Evolutionary conservation across 1,140 invertebrate genomes (phyloP), one percentile per base, ranked within the genome.

Genomic region (Penaeus chinensis): DNA sequence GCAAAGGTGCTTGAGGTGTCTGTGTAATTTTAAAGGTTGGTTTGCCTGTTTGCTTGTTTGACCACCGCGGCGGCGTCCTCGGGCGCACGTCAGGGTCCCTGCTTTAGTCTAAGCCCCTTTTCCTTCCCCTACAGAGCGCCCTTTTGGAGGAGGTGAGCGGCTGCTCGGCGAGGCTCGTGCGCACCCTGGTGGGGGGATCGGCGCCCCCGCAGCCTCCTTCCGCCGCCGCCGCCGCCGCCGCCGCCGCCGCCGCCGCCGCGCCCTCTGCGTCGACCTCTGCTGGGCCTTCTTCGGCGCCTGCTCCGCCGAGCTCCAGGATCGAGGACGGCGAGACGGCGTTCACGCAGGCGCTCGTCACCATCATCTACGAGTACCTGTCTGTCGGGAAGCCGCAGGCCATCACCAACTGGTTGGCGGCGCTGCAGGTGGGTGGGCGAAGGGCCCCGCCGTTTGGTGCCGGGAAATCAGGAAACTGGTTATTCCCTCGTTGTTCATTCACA

Each of bases 61-160:
- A 42, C 4, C 4, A n/a, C 37, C 4, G 37, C 4, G 4, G 37
- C 37, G 37, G 54, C 54, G 54, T 54, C 54, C 54, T 0, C 54
- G 11, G 16, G 54, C 54, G 47, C 11, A 13, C 47, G 27, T 7
- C 76, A 0, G 4, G 3, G 32, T 78, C 11, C 10, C 32, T n/a
- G 22, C 47, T 0, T 27, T 13, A 37, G 32, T 18, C 22, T 5
- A n/a, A 47, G 5, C 76, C 22, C 13, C 42, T 0, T 77, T 65
- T 66, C 0, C 18, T 22, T 32, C 47, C 37, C 47, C 63, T 78
- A 16, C 32, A 87, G 85, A 71, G 85, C 16, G 71, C 66, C 22
- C 27, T 87, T 24, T 13, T 87, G 66, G 85, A 87, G 42, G 85
- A 87, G 63, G 79, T 87, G 22, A 87, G 85, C 82, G 85, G 85